phyloP scores from a whole-genome alignment of 2,888 invertebrate genomes.

The Macaria notata region DNA sequence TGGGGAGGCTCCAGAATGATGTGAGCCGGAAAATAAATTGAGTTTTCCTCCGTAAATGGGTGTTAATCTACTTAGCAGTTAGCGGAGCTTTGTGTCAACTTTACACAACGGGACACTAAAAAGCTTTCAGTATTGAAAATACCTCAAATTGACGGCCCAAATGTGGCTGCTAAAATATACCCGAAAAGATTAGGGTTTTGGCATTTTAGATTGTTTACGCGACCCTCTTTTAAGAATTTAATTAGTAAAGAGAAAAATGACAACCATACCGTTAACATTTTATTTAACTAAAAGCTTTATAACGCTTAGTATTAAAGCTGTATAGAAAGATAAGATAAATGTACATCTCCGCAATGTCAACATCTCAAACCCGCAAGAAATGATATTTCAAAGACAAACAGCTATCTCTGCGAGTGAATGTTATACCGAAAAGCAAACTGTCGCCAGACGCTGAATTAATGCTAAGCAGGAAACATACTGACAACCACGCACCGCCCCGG shows the following conservation, averaged over 20 bases:
- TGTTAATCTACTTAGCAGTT: conserved; percentile 39
- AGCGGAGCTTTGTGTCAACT: conserved; percentile 36
- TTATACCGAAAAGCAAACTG: conserved; percentile 2
- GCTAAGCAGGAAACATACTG: conserved; percentile 13
- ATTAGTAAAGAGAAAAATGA: too few relatives aligned
- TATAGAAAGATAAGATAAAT: not conserved
- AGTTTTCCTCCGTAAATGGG: conserved; percentile 36
- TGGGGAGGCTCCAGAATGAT: conserved; percentile 14
- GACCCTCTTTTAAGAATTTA: too few relatives aligned
- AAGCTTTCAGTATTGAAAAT: conserved; percentile 34
- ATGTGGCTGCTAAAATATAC: conserved; percentile 6
- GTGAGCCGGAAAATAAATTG: conserved; percentile 31
- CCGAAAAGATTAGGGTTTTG: conserved; percentile 12
- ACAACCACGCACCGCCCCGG: conserved; percentile 26
- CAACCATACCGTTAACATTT: too few relatives aligned
- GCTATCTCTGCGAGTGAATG: not conserved
- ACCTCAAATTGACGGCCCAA: conserved; percentile 31
- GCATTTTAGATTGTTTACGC: too few relatives aligned
- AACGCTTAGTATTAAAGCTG: too few relatives aligned
- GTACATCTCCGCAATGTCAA: not conserved
- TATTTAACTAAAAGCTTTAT: too few relatives aligned
- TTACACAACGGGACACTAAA: conserved; percentile 36
- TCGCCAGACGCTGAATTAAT: conserved; percentile 8
- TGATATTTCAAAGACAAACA: conserved; percentile 7
- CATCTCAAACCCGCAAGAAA: not conserved